These are phyloP conservation scores for Diplolepis rosae DNA, from an alignment of 2,888 invertebrate genomes.

Conservation along the genomic window DNA sequence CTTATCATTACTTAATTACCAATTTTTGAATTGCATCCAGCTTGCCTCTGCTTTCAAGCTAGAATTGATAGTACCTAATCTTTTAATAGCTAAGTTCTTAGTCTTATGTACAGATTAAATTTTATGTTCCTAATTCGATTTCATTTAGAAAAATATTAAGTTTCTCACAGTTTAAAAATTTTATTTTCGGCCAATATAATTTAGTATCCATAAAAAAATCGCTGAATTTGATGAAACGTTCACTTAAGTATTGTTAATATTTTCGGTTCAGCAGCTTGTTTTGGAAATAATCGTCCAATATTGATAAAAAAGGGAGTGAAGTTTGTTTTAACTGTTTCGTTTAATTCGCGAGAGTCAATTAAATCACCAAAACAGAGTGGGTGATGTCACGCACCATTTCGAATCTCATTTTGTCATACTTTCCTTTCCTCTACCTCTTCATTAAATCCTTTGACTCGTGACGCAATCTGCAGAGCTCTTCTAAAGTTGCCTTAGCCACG, in stretches of 20 bases:
- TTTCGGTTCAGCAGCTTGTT: not conserved
- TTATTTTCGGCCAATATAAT: no score
- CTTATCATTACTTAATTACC: no score
- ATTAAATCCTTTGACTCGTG: not conserved
- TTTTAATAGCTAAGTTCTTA: no score
- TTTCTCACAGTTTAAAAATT: no score
- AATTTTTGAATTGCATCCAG: no score
- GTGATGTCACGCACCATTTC: conserved; percentile 23
- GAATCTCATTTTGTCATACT: conserved; percentile 16
- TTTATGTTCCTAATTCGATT: no score
- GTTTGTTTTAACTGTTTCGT: not conserved
- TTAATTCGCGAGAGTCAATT: not conserved
- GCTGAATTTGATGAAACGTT: not conserved
- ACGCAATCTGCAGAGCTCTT: conserved; percentile 11
- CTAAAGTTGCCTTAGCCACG: not conserved
- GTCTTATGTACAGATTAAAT: no score
- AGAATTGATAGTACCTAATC: no score
- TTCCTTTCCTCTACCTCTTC: not conserved
- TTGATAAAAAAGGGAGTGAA: not conserved
- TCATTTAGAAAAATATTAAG: no score
- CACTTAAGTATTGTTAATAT: not conserved
- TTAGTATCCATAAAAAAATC: no score
- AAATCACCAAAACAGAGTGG: not conserved
- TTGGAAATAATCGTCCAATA: not conserved
- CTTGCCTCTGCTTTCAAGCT: no score